Base-by-base conservation (phyloP, 1,140 invertebrate species). In the Linepithema humile region DNA sequence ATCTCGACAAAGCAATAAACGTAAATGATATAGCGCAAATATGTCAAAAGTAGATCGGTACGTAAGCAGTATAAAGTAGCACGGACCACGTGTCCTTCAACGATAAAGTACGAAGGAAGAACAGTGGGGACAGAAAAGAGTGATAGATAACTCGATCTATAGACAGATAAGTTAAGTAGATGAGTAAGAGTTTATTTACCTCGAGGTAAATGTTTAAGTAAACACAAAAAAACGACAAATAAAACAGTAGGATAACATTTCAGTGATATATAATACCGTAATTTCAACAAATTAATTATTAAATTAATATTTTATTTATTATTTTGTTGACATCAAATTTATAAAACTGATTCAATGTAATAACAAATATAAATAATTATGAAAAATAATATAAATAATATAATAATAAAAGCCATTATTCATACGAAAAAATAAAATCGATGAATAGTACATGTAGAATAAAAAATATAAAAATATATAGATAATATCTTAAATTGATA, bases 41-140 rank as follows among this genome's bases (percentile, higher is more conserved):
- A 55, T n/a, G n/a, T 69, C 69, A 67, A 78, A 78, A 69, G 62
- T 78, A 43, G 75, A 80, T 80, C 64, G 75, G 23, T 32, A 80
- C 38, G 17, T 43, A 70, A 80, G 67, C 23, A 2, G 6, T 15
- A n/a, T 70, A 70, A 70, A 70, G 75, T 80, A 55, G 75, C 26
- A 80, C 75, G 35, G 35, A 70, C 75, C 64, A 80, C 75, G 75
- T 80, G 75, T 80, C n/a, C n/a, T n/a, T 35, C 50, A 48, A 40
- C 35, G 48, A 80, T 80, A 80, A 57, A 80, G 12, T 48, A 43
- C 43, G 15, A 23, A 77, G 43, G 1, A 23, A 32, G 45, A 17
- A 57, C 15, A 32, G 35, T 70, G 48, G 64, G 23, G 45, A 40
- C 32, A 29, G 48, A 43, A 45, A 48, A 38, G 2, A n/a, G 45